Base-by-base conservation (phyloP, 2,888 invertebrate species). In the Ormyrus rosae region DNA sequence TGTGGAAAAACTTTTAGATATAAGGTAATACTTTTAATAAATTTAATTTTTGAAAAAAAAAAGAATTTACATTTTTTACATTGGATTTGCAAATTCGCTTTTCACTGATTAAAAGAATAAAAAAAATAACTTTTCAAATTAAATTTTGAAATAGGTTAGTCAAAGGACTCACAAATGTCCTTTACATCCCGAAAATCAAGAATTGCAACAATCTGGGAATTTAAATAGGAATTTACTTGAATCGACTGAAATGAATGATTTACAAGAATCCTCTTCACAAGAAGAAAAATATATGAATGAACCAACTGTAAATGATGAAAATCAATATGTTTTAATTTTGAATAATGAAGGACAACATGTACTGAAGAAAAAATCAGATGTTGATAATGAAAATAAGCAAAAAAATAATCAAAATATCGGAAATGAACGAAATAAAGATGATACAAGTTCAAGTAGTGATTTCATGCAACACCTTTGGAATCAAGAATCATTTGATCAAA, bases 1-100 rank as follows among this genome's bases (percentile, higher is more conserved):
- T 97, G 96, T 88, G 93, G 95, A 73, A 96, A 96, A 92, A 95
- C 93, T 87, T 96, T 96, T 89, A 93, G 96, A 80, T 96, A 96
- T 86, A 96, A 96, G 93, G 94, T 94, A 88, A 48, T 53, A 9
- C n/a, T 7, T 51, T 68, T 48, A 6, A 19, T 50, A 10, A 65
- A 58, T 67, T 80, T 71, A 73, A 60, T 5, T 50, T 60, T 63
- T 9, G 46, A 51, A 56, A 9, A 56, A 34, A 34, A 34, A 34
- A 34, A 4, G 0, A 34, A 34, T 34, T 34, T 34, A 34, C 4
- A 34, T 34, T 34, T 34, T 34, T 34, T 34, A 34, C 10, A 45
- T 81, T 55, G 13, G n/a, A 50, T 56, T 13, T 51, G 1, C 11
- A 46, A 8, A 53, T 53, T 9, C n/a, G 50, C 50, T 48, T 71